Conservation (phyloP, 2,113 vertebrate species). For the Nothobranchius kuhntae region DNA sequence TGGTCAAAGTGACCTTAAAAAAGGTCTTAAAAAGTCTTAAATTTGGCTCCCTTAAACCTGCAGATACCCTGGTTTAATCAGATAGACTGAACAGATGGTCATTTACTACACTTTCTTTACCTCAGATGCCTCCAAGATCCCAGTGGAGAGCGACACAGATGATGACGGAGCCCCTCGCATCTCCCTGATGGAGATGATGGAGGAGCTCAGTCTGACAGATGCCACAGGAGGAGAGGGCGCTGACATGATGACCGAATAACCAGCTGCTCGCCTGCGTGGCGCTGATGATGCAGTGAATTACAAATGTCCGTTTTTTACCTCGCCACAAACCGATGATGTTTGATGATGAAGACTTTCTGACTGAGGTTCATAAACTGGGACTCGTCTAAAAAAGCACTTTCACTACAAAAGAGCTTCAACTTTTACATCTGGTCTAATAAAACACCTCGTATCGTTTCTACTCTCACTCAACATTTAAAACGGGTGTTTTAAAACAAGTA, state of each 20-base stretch:
- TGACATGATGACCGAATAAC: conserved; percentile 85
- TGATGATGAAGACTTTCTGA: not conserved
- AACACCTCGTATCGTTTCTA: too few species aligned
- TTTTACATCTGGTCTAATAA: too few species aligned
- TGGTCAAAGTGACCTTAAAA: too few species aligned
- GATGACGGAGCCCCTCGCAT: conserved; percentile 91
- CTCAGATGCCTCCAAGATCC: conserved; percentile 81
- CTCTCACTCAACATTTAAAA: too few species aligned
- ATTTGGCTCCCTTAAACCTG: too few species aligned
- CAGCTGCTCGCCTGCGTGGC: not conserved
- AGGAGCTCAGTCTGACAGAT: conserved; percentile 90
- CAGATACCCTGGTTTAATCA: not conserved
- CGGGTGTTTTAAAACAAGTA: too few species aligned
- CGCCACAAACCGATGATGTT: conserved; percentile 2
- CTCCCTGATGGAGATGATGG: conserved; percentile 94
- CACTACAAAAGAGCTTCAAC: too few species aligned
- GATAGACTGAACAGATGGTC: conserved; percentile 11
- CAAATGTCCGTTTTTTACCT: conserved; percentile 3
- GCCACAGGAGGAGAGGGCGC: conserved; percentile 92
- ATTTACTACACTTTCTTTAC: conserved; percentile 14
- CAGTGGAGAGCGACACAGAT: conserved; percentile 93
- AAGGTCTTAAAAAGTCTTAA: too few species aligned
- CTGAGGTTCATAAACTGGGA: not conserved
- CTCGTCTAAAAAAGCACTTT: not conserved
- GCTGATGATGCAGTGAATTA: not conserved